phyloP scores from a whole-genome alignment of 1,140 invertebrate species.

The Drosophila kepulauana region DNA sequence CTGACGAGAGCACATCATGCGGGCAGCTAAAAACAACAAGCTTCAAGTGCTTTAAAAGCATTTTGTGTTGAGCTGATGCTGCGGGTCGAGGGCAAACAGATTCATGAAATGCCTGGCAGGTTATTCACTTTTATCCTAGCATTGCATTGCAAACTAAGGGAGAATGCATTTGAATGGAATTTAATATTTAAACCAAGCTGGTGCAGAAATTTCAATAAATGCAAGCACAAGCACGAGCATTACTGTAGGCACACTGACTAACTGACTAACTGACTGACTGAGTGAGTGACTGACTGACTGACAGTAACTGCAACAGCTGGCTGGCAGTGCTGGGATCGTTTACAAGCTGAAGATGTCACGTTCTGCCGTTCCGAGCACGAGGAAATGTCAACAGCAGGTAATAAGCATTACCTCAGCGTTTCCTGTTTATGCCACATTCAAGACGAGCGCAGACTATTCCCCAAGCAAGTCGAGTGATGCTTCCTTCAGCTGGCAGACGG shows the following conservation, averaged over 20 bases:
- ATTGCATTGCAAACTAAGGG: not conserved
- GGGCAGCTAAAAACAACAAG: constrained; percentile 23
- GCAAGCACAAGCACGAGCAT: not conserved
- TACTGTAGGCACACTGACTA: not conserved
- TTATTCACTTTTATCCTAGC: not conserved
- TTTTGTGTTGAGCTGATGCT: not conserved
- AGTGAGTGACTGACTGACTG: not conserved
- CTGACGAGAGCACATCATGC: constrained; percentile 42
- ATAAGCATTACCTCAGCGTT: constrained; percentile 62
- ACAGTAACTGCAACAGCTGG: not conserved
- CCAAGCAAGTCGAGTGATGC: constrained; percentile 35
- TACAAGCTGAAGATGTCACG: constrained; percentile 66
- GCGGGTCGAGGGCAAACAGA: not conserved
- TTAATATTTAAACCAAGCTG: constrained; percentile 45
- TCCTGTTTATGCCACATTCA: constrained; percentile 49
- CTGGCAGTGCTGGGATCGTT: constrained; percentile 26
- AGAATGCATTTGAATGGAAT: constrained; percentile 29
- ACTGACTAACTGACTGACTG: not conserved
- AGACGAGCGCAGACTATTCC: constrained; percentile 3
- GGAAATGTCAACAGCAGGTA: constrained; percentile 78
- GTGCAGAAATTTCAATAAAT: constrained; percentile 31
- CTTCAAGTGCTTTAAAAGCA: not conserved
- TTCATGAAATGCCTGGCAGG: not conserved
- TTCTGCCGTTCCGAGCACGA: constrained; percentile 39
- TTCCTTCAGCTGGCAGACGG: not conserved